Base-by-base conservation (phyloP, 2,888 invertebrate species). In the Osmoderma eremita region DNA sequence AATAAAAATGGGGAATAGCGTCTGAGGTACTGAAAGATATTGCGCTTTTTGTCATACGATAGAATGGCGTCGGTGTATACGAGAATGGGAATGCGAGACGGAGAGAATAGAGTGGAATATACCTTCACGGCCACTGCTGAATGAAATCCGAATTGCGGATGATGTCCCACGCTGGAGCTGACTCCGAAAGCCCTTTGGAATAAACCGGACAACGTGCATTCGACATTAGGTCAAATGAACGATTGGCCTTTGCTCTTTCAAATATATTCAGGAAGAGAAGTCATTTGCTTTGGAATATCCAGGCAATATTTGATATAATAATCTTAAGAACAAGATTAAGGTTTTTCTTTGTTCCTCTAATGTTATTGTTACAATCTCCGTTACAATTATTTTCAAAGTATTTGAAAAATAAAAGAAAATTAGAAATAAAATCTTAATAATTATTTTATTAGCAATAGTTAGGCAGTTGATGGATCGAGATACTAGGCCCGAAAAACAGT, bases 41-140 rank as follows among this genome's bases (percentile, higher is more conserved):
- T 70, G 71, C 70, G 68, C 69, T 70, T 71, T 45, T 71, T 71
- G 71, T 70, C 67, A 65, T 70, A 49, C 66, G 65, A 53, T 38
- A 53, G 67, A 63, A 70, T 68, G 68, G 51, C 63, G 68, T 63
- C 51, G 38, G 3, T 51, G 41, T 53, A 53, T 41, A 13, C 8
- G 12, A 13, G 36, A 30, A 12, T 53, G 24, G 15, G 12, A 8
- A 24, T 42, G 49, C 17, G 20, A 63, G 45, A 50, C 15, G 30
- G 4, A 41, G 17, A 45, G 45, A 58, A 58, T 15, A 58, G 41
- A 63, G 36, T 36, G 36, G 38, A 36, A 51, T 53, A 53, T 63
- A 42, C 48, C 49, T 50, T 39, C 53, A 53, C 50, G 24, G 36
- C 36, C 20, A 38, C 24, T 13, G 51, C 42, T 51, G 63, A 63